phyloP scores from a whole-genome alignment of 2,113 vertebrate genomes.

The Vireo altiloquus region DNA sequence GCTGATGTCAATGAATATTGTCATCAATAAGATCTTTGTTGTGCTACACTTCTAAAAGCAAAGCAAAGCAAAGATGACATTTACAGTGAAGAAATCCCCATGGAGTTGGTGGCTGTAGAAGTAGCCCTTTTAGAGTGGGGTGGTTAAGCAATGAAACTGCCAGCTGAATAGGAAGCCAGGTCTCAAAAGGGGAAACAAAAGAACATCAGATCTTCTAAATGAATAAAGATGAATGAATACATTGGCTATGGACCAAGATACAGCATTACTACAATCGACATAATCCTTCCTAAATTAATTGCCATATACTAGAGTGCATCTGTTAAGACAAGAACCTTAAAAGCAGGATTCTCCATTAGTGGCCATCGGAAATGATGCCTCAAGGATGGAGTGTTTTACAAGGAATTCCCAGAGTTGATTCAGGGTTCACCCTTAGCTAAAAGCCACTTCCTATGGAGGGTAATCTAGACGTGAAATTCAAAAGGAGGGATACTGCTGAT shows the following conservation, averaged over 20 bases:
- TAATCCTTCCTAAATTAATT: constrained; percentile 47
- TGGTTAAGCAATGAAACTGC: constrained; percentile 19
- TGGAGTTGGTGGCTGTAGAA: neutral
- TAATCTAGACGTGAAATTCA: neutral
- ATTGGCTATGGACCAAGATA: constrained; percentile 15
- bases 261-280: neutral
- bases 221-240: constrained; percentile 55
- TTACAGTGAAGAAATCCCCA: neutral
- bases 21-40: neutral
- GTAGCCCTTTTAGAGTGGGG: neutral
- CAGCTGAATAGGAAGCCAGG: constrained; percentile 6
- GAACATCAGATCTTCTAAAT: constrained; percentile 45
- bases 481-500: neutral
- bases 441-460: neutral
- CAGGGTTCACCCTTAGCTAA: neutral
- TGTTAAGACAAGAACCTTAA: constrained; percentile 9
- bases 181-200: constrained; percentile 26
- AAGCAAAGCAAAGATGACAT: constrained; percentile 14
- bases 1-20: neutral
- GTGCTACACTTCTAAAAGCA: neutral
- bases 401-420: neutral
- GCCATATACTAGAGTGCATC: neutral
- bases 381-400: neutral
- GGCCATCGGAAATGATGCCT: neutral
- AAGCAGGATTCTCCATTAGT: neutral